Evolutionary conservation across 2,888 invertebrate species (phyloP), one percentile per base, ranked within the genome.

Genomic region (Ecdyonurus torrentis): DNA sequence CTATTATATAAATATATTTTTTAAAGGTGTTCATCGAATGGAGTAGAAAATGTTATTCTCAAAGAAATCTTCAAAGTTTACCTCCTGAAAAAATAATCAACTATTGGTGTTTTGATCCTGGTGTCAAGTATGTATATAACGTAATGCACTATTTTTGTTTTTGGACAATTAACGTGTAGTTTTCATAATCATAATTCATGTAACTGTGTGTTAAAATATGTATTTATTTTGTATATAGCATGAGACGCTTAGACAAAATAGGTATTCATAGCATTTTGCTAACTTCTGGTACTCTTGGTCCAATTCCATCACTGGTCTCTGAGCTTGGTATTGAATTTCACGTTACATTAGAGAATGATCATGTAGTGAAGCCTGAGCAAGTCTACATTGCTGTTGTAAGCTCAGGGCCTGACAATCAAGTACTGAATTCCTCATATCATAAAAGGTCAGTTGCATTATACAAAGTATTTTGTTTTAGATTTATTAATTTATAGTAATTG

Each of bases 21-120:
- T n/a, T n/a, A n/a, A n/a, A n/a, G n/a, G n/a, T n/a, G n/a, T n/a
- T n/a, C n/a, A n/a, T n/a, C n/a, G n/a, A n/a, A n/a, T n/a, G n/a
- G n/a, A n/a, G n/a, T n/a, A n/a, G n/a, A n/a, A n/a, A n/a, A n/a
- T n/a, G n/a, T n/a, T n/a, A n/a, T n/a, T n/a, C n/a, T n/a, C n/a
- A n/a, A n/a, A n/a, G n/a, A n/a, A n/a, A n/a, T n/a, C n/a, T n/a
- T n/a, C n/a, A n/a, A n/a, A n/a, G n/a, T n/a, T n/a, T n/a, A n/a
- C n/a, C 62, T 64, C 65, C 55, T 74, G 71, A 63, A 81, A 77
- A 70, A 77, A 71, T 70, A 78, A 76, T 98, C 20, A 90, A 89
- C 73, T 96, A 91, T 74, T 98, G 97, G 97, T 99, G 99, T 76
- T 97, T 99, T 70, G 93, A 90, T 78, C 94, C 98, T 10, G 93